Evolutionary conservation across 92 coral and sea anemone genomes (phyloP).

Genomic region (Ricordea florida): DNA sequence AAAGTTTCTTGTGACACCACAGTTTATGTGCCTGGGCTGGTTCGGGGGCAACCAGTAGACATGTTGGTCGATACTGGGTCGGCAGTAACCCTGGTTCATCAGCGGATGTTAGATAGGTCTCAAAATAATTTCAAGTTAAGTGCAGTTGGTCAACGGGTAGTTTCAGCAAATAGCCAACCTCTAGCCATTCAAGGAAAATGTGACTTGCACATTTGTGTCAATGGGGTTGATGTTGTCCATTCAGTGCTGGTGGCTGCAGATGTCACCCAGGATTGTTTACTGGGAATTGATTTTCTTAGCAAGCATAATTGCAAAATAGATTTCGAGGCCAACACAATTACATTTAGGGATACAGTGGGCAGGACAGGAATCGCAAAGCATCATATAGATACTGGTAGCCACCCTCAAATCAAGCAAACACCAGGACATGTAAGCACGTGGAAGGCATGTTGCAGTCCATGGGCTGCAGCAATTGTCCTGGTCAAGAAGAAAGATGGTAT

Average conservation of each 20-base stretch:
- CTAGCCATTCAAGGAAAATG: constrained; percentile 23
- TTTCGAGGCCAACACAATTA: neutral
- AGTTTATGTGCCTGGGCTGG: constrained; percentile 29
- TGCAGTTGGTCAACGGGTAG: constrained; percentile 11
- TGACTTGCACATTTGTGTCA: neutral
- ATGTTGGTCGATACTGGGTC: constrained; percentile 53
- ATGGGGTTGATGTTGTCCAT: constrained; percentile 16
- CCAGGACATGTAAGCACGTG: too few species aligned
- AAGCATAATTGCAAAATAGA: constrained; percentile 33
- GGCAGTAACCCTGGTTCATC: constrained; percentile 36
- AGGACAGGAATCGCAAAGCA: too few species aligned
- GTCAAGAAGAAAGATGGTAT: neutral
- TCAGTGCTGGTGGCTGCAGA: constrained; percentile 48
- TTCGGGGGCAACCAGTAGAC: constrained; percentile 9
- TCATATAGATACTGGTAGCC: too few species aligned
- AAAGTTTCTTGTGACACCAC: constrained; percentile 42
- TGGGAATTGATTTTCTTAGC: constrained; percentile 35
- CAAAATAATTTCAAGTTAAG: neutral
- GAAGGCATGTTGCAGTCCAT: too few species aligned
- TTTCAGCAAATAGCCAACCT: constrained; percentile 44
- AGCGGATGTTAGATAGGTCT: neutral
- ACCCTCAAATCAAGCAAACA: too few species aligned
- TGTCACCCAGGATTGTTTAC: constrained; percentile 35
- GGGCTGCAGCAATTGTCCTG: neutral
- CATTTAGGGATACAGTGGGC: neutral